Percentiles rank a stretch among this genome's conserved stretches.
Evolutionary conservation across 2,888 invertebrate species (phyloP).

Genomic region (Watsonalla cultraria): DNA sequence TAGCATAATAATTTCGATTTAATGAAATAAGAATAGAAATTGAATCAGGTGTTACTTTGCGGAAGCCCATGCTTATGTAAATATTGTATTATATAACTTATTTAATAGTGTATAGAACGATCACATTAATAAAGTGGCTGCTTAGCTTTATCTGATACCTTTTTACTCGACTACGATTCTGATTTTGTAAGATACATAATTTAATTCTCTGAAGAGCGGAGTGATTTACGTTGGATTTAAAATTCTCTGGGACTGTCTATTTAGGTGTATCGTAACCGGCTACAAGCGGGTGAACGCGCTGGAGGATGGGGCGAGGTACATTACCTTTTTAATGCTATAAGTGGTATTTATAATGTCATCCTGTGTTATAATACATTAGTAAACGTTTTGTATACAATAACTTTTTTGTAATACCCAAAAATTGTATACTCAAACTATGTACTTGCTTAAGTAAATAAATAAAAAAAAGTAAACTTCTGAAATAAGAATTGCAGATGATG

Average conservation of each 20-base stretch:
- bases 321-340: background rate
- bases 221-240: slow-evolving; percentile 41
- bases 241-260: slow-evolving; percentile 42
- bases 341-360: background rate
- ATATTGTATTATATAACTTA: too few species aligned
- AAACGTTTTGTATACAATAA: too few species aligned
- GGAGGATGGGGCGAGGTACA: background rate
- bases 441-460: too few species aligned
- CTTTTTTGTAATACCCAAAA: too few species aligned
- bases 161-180: slow-evolving; percentile 24
- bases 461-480: too few species aligned
- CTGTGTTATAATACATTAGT: too few species aligned
- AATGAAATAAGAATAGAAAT: background rate
- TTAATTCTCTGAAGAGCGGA: slow-evolving; percentile 37
- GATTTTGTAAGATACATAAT: slow-evolving; percentile 36
- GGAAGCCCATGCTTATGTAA: too few species aligned
- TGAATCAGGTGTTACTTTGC: too few species aligned
- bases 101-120: too few species aligned
- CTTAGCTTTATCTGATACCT: slow-evolving; percentile 33
- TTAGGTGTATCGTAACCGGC: slow-evolving; percentile 39
- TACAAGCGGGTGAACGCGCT: slow-evolving; percentile 5
- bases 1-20: background rate
- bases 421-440: too few species aligned
- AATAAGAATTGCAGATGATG: background rate
- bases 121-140: slow-evolving; percentile 31